phyloP scores from a whole-genome alignment of 2,888 invertebrate genomes.

The Oligia strigilis region DNA sequence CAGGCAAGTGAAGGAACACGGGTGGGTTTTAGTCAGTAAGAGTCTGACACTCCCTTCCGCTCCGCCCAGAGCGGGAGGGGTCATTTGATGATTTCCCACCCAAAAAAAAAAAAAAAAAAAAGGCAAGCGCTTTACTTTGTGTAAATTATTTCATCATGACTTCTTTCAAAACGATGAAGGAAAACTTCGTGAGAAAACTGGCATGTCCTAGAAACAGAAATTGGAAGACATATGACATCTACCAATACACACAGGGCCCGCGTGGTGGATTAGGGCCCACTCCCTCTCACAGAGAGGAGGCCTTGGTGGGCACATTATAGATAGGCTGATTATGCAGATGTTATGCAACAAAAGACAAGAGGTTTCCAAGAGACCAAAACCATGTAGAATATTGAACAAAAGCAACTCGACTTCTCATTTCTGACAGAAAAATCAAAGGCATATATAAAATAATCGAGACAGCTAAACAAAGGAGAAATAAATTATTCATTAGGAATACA shows the following conservation, averaged over 20 bases:
- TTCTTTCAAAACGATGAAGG: too few species aligned
- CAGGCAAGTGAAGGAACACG: too few species aligned
- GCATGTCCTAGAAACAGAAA: not conserved
- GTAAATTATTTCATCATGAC: too few species aligned
- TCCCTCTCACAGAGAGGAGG: not conserved
- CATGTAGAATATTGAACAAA: slow-evolving; percentile 12
- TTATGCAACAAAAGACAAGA: slow-evolving; percentile 1
- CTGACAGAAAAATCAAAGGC: not conserved
- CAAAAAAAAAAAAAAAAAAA: too few species aligned
- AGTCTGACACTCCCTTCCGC: too few species aligned
- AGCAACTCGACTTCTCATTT: not conserved
- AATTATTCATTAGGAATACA: slow-evolving; percentile 10
- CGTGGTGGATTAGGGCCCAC: not conserved
- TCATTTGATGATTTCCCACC: too few species aligned
- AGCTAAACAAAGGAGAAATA: slow-evolving; percentile 19
- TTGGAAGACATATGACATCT: not conserved
- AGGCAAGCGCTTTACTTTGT: too few species aligned
- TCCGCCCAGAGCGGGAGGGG: too few species aligned
- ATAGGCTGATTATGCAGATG: too few species aligned
- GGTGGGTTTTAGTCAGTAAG: too few species aligned
- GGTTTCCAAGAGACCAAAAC: not conserved
- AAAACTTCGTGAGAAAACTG: too few species aligned
- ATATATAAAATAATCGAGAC: slow-evolving; percentile 9
- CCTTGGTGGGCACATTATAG: not conserved
- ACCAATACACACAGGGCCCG: not conserved